A percentile compares a stretch with the other conserved stretches of the same genome.
Conservation (phyloP, 2,113 vertebrate genomes). For the Athene noctua region DNA sequence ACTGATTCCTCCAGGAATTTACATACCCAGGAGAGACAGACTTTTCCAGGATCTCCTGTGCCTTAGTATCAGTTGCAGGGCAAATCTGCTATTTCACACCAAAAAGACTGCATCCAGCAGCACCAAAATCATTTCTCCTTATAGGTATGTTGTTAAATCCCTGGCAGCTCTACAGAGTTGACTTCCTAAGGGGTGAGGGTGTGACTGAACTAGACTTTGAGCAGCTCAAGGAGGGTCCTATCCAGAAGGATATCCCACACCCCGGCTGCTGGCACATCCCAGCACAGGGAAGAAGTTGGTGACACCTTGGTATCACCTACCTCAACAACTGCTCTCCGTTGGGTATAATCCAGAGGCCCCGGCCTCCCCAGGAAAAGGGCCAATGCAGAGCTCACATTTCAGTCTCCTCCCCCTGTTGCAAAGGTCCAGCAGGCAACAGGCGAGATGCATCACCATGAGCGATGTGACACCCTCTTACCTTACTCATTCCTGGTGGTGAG, state of each 20-base stretch:
- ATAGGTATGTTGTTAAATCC: neutral
- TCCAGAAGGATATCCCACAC: accelerated
- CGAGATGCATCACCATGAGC: neutral
- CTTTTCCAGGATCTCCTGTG: neutral
- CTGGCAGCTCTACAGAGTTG: neutral
- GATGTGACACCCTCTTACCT: neutral
- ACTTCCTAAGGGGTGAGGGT: too few species aligned
- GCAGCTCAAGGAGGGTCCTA: neutral
- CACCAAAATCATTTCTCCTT: neutral
- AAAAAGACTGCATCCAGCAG: neutral
- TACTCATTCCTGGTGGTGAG: neutral
- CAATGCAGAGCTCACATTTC: neutral
- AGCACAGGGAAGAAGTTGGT: neutral
- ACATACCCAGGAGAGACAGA: neutral
- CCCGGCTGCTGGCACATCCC: neutral
- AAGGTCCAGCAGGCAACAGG: neutral
- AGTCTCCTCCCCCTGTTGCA: neutral
- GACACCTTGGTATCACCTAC: neutral
- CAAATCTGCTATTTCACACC: neutral
- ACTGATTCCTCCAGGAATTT: neutral
- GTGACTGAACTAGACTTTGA: neutral
- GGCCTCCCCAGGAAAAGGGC: neutral
- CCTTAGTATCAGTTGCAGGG: neutral
- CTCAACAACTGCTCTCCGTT: neutral
- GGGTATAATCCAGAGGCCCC: neutral